Evolutionary conservation across 1,140 invertebrate species (phyloP).

Genomic region (Dinoponera quadriceps): DNA sequence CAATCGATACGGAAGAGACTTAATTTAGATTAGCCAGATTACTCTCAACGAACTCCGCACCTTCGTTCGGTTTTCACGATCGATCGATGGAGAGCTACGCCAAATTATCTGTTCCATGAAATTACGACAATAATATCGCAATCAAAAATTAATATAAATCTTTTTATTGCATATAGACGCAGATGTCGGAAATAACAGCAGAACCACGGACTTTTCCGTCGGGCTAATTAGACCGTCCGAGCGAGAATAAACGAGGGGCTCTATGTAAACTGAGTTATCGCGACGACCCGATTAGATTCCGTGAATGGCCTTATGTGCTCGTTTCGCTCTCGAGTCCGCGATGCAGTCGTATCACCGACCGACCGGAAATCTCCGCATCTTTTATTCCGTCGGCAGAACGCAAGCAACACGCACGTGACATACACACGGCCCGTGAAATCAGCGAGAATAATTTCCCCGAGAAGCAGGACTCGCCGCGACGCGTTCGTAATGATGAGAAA

Average conservation of each 20-base stretch:
- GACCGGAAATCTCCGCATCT: constrained; percentile 58
- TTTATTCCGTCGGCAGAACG: constrained; percentile 48
- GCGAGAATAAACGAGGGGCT: constrained; percentile 53
- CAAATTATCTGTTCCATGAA: background rate
- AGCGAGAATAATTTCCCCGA: background rate
- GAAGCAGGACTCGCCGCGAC: background rate
- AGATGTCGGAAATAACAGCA: constrained; percentile 12
- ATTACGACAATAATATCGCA: background rate
- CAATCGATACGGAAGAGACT: constrained; percentile 23
- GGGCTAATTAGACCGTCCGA: constrained; percentile 42
- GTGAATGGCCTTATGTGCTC: constrained; percentile 49
- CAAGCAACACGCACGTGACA: constrained; percentile 12
- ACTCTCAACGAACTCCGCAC: background rate
- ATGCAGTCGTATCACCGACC: constrained; percentile 11
- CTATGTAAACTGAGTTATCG: constrained; percentile 63
- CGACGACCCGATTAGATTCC: constrained; percentile 60
- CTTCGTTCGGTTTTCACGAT: background rate
- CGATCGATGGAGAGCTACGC: background rate
- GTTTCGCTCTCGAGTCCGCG: constrained; percentile 6
- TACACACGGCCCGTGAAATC: constrained; percentile 13
- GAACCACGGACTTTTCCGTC: background rate
- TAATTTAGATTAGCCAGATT: constrained; percentile 23
- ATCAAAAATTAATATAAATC: background rate
- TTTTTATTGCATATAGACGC: too few species aligned
- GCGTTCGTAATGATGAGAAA: background rate